A percentile compares a stretch with the other conserved stretches of the same genome.
Evolutionary conservation across 2,797 vertebrate genomes (phyloP).

Genomic region (Poeciliopsis turneri): DNA sequence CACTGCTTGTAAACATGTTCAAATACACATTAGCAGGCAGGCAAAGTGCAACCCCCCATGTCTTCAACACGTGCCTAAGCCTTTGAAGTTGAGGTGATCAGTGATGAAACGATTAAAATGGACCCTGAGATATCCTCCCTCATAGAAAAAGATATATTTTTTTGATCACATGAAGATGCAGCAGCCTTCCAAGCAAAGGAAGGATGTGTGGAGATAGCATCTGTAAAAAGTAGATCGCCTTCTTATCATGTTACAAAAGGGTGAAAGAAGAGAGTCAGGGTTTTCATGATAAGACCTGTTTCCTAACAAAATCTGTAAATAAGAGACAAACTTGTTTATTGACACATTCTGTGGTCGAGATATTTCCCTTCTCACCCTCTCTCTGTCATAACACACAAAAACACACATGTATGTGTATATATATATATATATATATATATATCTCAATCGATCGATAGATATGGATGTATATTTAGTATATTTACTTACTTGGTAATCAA

Average conservation of each 20-base stretch:
- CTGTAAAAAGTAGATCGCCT: conserved; percentile 38
- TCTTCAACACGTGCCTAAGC: conserved; percentile 26
- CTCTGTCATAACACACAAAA: not conserved
- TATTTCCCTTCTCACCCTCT: conserved; percentile 31
- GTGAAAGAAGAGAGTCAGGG: conserved; percentile 42
- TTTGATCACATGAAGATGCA: conserved; percentile 57
- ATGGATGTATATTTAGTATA: no score
- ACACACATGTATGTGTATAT: no score
- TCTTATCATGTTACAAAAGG: conserved; percentile 59
- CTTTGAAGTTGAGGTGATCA: conserved; percentile 49
- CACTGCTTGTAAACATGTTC: not conserved
- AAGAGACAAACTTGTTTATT: conserved; percentile 45
- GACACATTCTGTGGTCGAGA: conserved; percentile 36
- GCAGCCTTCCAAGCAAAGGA: conserved; percentile 39
- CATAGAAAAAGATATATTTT: conserved; percentile 36
- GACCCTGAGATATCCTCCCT: conserved; percentile 35
- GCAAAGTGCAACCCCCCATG: not conserved
- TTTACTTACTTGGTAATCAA: not conserved
- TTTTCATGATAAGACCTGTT: conserved; percentile 42
- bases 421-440: not conserved
- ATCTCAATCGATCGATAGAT: no score
- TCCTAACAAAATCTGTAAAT: conserved; percentile 43
- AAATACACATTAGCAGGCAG: conserved; percentile 1
- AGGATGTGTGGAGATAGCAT: conserved; percentile 53
- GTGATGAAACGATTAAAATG: conserved; percentile 46